Conservation (phyloP, 1,140 invertebrate species). For the Sarcophaga bullata region DNA sequence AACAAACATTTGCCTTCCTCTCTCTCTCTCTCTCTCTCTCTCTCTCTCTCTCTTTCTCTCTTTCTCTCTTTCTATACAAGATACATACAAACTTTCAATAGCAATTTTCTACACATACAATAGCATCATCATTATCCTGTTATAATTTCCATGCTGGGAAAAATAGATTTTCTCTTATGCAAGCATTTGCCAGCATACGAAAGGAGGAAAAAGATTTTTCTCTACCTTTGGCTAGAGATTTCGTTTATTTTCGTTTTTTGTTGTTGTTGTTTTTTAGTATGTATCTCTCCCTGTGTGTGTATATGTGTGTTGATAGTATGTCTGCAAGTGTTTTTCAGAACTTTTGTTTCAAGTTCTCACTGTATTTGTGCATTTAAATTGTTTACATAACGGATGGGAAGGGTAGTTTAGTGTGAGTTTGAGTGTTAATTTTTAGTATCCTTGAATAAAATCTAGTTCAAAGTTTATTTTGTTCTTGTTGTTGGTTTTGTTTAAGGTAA, state of each 20-base stretch:
- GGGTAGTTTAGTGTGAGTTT: neutral
- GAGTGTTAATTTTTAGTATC: slow-evolving; percentile 10
- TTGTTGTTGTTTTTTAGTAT: no score
- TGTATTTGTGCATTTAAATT: neutral
- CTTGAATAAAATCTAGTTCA: slow-evolving; percentile 15
- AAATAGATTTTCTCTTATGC: neutral
- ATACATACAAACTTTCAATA: neutral
- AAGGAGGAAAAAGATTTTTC: neutral
- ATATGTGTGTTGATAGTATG: neutral
- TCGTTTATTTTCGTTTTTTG: no score
- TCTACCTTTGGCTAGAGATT: neutral
- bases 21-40: neutral
- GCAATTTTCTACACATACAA: neutral
- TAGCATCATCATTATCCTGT: neutral
- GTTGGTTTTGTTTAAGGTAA: neutral
- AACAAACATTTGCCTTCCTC: neutral
- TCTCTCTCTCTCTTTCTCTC: neutral
- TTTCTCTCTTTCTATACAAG: no score
- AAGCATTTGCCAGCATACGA: neutral
- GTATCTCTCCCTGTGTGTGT: neutral
- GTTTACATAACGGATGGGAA: neutral
- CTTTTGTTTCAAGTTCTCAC: neutral
- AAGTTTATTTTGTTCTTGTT: neutral
- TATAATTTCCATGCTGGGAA: neutral
- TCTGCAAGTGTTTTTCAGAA: neutral